phyloP scores from a whole-genome alignment of 1,140 invertebrate genomes.

The Trissolcus basalis region DNA sequence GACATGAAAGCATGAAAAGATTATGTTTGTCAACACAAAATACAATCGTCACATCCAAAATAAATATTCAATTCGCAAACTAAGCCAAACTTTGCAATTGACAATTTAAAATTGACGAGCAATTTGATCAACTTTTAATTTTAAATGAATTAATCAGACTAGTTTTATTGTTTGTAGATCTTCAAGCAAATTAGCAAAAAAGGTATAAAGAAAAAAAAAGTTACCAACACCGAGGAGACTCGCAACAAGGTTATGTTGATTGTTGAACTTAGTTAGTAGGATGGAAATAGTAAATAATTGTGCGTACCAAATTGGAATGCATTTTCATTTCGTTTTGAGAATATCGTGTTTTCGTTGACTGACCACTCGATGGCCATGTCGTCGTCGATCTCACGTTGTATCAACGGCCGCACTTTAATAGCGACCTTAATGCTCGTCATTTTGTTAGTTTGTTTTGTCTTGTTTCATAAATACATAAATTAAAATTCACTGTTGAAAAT shows the following conservation, averaged over 20 bases:
- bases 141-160: too few relatives aligned
- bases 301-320: conserved; percentile 75
- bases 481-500: neutral
- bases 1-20: too few relatives aligned
- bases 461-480: neutral
- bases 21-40: neutral
- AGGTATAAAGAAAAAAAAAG: neutral
- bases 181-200: too few relatives aligned
- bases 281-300: conserved; percentile 6
- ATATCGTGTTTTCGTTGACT: conserved; percentile 78
- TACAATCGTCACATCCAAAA: neutral
- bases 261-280: neutral
- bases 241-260: conserved; percentile 3
- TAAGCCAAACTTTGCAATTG: too few relatives aligned
- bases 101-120: too few relatives aligned
- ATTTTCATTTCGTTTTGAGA: conserved; percentile 73
- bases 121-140: too few relatives aligned
- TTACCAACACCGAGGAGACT: neutral
- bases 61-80: too few relatives aligned
- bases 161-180: too few relatives aligned
- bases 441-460: conserved; percentile 13
- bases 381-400: conserved; percentile 80
- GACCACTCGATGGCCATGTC: conserved; percentile 80
- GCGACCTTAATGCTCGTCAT: conserved; percentile 84
- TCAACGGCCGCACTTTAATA: conserved; percentile 84